Evolutionary conservation across 2,888 invertebrate genomes (phyloP), one percentile per base, ranked within the genome.

Genomic region (Pyrocoelia pectoralis): DNA sequence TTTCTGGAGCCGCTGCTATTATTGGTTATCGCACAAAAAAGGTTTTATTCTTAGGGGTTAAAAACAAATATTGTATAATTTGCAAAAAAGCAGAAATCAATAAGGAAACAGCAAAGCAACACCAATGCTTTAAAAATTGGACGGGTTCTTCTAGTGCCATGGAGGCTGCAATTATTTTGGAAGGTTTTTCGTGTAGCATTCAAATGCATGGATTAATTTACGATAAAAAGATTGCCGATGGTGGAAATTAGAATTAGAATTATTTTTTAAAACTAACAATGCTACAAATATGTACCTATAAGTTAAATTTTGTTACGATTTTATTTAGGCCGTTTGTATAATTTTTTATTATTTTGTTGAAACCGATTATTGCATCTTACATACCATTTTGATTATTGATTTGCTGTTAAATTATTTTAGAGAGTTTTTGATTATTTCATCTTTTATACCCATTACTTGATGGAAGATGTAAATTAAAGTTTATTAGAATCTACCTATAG

Each of bases 1-100:
- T 54, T 10, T 54, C 54, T 40, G 43, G 54, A 41, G 18, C 13
- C 8, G 54, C 54, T 18, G 54, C 14, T 54, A 54, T 54, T 14
- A 40, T 54, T 19, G 54, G 54, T 12, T 54, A 41, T 14, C 40
- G 43, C 13, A 54, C 54, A 19, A 9, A 24, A 18, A 41, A 41
- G 13, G n/a, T 41, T 17, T 40, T 40, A 3, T 54, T 14, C 13
- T 8, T 40, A 10, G 54, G 41, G 1, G 38, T 51, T 2, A 52
- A 52, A 52, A 52, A 52, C 8, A 52, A 52, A 52, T 52, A 33
- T 33, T 54, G 54, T 17, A 17, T 41, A 5, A 15, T 17, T 2
- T 54, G 41, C 41, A 40, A 54, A 41, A 14, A 14, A 54, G 40
- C 17, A 14, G 54, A 41, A 40, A 10, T n/a, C 10, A 15, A 51